phyloP scores from a whole-genome alignment of 1,140 invertebrate genomes.

The Proales similis region DNA sequence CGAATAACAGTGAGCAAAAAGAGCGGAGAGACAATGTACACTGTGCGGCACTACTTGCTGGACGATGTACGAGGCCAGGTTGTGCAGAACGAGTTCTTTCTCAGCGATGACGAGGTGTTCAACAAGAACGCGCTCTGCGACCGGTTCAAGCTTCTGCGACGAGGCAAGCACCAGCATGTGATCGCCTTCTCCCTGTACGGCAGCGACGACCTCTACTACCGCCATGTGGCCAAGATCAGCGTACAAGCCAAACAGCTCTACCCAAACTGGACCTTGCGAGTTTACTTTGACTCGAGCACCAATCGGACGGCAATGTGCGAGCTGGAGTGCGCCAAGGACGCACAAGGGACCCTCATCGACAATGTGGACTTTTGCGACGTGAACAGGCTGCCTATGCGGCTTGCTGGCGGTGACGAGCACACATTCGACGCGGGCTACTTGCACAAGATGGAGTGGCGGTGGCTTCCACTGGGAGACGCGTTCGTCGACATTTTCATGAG shows the following conservation, averaged over 20 bases:
- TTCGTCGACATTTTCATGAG: constrained; percentile 11
- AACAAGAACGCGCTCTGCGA: too few relatives aligned
- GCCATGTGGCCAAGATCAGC: not conserved
- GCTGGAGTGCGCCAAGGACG: constrained; percentile 1
- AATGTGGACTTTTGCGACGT: constrained; percentile 23
- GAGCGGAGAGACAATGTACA: too few relatives aligned
- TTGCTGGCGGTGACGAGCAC: too few relatives aligned
- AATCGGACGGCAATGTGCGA: constrained; percentile 1
- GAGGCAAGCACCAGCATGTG: constrained; percentile 6
- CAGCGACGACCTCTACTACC: constrained; percentile 6
- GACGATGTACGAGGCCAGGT: too few relatives aligned
- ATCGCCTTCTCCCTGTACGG: constrained; percentile 5
- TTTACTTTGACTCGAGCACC: constrained; percentile 12
- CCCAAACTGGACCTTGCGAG: not conserved
- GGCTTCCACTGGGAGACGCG: constrained; percentile 13
- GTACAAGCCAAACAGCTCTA: not conserved
- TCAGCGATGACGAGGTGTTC: too few relatives aligned
- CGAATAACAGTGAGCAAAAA: too few relatives aligned
- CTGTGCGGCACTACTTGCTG: too few relatives aligned
- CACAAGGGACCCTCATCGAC: too few relatives aligned
- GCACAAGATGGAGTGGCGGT: not conserved
- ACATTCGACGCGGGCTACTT: not conserved
- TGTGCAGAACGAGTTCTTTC: too few relatives aligned
- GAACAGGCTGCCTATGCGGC: not conserved
- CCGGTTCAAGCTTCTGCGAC: not conserved